These are phyloP conservation scores for Hyperoplus lanceolatus DNA, from an alignment of 2,797 vertebrate species.

Conservation along the genomic window DNA sequence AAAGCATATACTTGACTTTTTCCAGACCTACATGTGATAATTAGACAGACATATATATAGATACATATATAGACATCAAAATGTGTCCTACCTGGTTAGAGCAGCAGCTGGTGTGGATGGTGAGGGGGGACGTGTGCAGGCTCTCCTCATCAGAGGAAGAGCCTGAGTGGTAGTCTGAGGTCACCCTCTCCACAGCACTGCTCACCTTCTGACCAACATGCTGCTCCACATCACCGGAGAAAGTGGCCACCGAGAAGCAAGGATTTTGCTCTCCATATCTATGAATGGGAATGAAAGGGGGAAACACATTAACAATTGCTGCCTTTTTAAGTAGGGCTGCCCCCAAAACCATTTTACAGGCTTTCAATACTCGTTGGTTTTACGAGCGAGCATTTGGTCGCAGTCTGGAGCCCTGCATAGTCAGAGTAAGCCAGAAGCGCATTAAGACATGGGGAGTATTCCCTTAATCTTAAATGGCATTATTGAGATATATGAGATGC, in stretches of 20 bases:
- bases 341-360: no score
- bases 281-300: background rate
- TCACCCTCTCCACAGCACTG: conserved; percentile 84
- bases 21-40: background rate
- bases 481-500: no score
- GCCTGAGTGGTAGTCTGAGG: conserved; percentile 87
- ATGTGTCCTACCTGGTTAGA: conserved; percentile 69
- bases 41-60: background rate
- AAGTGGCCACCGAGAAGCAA: conserved; percentile 84
- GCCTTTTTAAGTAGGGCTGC: background rate
- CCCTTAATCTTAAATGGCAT: no score
- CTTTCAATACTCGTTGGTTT: no score
- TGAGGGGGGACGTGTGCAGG: conserved; percentile 52
- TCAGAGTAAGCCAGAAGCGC: no score
- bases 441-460: no score
- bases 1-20: background rate
- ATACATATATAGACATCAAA: background rate
- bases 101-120: conserved; percentile 38
- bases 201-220: conserved; percentile 82
- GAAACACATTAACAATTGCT: background rate
- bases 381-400: no score
- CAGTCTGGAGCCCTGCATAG: no score
- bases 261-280: conserved; percentile 85
- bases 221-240: conserved; percentile 70
- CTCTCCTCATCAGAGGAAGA: conserved; percentile 87